Base-by-base conservation (phyloP, 2,797 vertebrate species). In the Sternarchorhynchus goeldii region DNA sequence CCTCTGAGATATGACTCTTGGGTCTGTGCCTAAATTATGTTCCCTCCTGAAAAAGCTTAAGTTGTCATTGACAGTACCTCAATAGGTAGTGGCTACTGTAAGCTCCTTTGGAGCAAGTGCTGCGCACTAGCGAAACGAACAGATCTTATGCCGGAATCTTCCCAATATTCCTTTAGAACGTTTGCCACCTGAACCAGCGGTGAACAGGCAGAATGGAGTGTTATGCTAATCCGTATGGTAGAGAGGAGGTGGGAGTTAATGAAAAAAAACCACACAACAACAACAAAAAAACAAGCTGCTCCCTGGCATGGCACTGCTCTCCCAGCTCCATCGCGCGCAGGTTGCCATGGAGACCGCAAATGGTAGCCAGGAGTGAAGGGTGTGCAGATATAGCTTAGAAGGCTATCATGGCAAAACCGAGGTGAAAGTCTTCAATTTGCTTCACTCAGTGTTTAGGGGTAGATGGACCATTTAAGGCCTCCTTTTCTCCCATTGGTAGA, bases 291-390 rank as follows among this genome's bases (percentile, higher is more conserved):
- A 64, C n/a, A 50, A 50, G 45, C 45, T 14, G 45, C 45, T 50
- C 41, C 41, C 41, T 10, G 41, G 41, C 41, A 8, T 8, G 6
- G 41, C 8, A 8, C 45, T 14, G 84, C 58, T 25, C 25, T 25
- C 25, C 84, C 81, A 87, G 86, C 89, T 89, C 90, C 86, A 88
- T 91, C 39, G 39, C 39, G 10, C 6, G 39, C 39, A 41, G 87
- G 92, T 94, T 93, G 88, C 90, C 86, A 93, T 92, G 90, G 91
- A 64, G 88, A 94, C 21, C 29, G 83, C 81, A 87, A 91, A 89
- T 85, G 85, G 91, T 93, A 91, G 89, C 89, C 91, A 86, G 83
- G 62, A 92, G 88, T 88, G 90, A 86, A 85, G 89, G 87, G 85
- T 86, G 88, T 85, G 81, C 83, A 87, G 89, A 90, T 92, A 92